These are phyloP conservation scores for Archivesica marissinica DNA, from an alignment of 1,140 invertebrate genomes.

Conservation along the genomic window DNA sequence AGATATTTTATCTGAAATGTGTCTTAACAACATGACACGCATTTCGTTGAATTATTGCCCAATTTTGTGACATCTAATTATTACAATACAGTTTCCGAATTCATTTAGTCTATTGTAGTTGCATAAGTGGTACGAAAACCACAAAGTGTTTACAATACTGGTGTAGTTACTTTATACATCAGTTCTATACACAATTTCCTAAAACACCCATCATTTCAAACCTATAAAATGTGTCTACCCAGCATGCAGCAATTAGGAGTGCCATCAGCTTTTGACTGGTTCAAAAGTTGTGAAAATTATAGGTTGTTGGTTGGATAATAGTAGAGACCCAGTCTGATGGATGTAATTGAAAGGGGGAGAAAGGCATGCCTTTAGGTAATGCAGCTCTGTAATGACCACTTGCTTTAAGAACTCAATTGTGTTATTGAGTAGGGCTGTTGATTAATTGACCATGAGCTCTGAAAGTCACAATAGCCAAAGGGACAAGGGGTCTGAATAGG, in stretches of 20 bases:
- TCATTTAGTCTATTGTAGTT: not conserved
- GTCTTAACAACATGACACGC: too few species aligned
- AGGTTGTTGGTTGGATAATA: constrained; percentile 25
- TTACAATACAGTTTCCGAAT: not conserved
- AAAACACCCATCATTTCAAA: not conserved
- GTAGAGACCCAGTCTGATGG: constrained; percentile 38
- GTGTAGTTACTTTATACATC: constrained; percentile 6
- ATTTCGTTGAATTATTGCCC: constrained; percentile 15
- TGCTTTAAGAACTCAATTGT: constrained; percentile 19
- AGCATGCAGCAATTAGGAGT: not conserved
- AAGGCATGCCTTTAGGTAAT: constrained; percentile 30
- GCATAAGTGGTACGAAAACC: not conserved
- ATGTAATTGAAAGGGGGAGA: constrained; percentile 26
- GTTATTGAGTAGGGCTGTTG: constrained; percentile 25
- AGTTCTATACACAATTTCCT: not conserved
- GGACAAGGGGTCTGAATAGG: constrained; percentile 15
- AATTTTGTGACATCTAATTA: constrained; percentile 14
- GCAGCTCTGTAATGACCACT: constrained; percentile 34
- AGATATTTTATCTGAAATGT: too few species aligned
- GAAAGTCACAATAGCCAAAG: constrained; percentile 41
- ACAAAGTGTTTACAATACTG: constrained; percentile 6
- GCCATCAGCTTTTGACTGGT: constrained; percentile 22
- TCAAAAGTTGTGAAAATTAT: constrained; percentile 54
- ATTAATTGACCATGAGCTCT: constrained; percentile 39
- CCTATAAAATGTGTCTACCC: constrained; percentile 10